Percentiles rank a stretch among this genome's conserved stretches.
phyloP scores from a whole-genome alignment of 2,113 vertebrate genomes.

The Bucco capensis region DNA sequence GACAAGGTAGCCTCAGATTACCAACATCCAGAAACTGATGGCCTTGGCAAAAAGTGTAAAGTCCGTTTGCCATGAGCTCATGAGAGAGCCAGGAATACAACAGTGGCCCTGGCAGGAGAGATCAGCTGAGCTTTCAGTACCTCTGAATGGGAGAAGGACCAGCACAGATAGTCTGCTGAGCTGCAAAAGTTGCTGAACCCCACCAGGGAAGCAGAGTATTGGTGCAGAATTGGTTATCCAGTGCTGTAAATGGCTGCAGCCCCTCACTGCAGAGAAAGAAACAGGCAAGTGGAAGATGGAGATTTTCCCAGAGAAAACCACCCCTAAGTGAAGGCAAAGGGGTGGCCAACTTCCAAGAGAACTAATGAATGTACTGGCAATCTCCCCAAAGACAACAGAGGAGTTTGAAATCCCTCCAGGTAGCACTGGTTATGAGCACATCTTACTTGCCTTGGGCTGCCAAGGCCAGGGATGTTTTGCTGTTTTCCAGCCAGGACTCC shows the following conservation, averaged over 20 bases:
- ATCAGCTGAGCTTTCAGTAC: not conserved
- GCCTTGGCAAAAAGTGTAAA: not conserved
- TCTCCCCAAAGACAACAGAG: not conserved
- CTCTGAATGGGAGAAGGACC: not conserved
- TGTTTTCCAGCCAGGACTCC: not conserved
- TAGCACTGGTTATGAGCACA: not conserved
- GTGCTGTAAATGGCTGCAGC: not conserved
- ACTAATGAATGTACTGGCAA: not conserved
- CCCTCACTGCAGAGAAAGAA: not conserved
- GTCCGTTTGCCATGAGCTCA: not conserved
- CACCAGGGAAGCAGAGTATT: not conserved
- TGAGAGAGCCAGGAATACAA: not conserved
- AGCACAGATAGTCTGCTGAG: not conserved
- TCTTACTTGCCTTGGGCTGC: not conserved
- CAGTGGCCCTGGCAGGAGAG: not conserved
- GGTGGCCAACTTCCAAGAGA: not conserved
- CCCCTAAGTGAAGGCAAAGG: not conserved
- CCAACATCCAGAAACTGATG: not conserved
- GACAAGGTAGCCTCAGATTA: not conserved
- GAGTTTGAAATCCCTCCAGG: not conserved
- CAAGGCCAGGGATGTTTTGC: not conserved
- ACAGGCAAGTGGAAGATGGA: not conserved
- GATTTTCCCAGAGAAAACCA: not conserved
- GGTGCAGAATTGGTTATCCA: not conserved
- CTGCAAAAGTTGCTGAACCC: not conserved